Evolutionary conservation across 1,140 invertebrate genomes (phyloP).

Genomic region (Venturia canescens): DNA sequence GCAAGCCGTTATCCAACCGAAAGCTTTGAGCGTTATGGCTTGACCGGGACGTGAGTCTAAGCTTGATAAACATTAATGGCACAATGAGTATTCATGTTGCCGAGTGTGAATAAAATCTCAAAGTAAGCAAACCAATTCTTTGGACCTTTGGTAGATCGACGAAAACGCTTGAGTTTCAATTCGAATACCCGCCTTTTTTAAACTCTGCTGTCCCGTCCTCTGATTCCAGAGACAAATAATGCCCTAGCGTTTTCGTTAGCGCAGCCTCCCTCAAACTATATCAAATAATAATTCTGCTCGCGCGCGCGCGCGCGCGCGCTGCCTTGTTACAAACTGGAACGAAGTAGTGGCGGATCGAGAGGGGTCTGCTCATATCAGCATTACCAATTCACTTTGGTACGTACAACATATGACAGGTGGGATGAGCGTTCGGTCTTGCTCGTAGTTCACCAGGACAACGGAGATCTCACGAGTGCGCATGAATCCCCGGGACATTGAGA

Average conservation of each 20-base stretch:
- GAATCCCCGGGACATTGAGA: slow-evolving; percentile 17
- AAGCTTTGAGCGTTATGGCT: neutral
- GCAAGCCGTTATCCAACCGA: slow-evolving; percentile 41
- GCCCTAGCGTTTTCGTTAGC: neutral
- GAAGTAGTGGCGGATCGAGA: neutral
- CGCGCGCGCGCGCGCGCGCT: too few relatives aligned
- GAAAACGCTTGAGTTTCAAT: too few relatives aligned
- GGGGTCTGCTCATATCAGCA: neutral
- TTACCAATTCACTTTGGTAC: slow-evolving; percentile 29
- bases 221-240: neutral
- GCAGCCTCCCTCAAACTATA: neutral
- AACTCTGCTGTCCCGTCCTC: too few relatives aligned
- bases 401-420: slow-evolving; percentile 23
- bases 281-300: neutral
- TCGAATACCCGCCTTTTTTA: neutral
- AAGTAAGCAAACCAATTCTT: too few relatives aligned
- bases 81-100: neutral
- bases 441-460: slow-evolving; percentile 17
- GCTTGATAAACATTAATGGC: neutral
- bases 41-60: neutral
- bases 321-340: neutral
- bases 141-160: too few relatives aligned
- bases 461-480: slow-evolving; percentile 14
- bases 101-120: too few relatives aligned
- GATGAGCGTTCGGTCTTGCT: slow-evolving; percentile 24